phyloP scores from a whole-genome alignment of 2,113 vertebrate genomes.

The Bufo gargarizans region DNA sequence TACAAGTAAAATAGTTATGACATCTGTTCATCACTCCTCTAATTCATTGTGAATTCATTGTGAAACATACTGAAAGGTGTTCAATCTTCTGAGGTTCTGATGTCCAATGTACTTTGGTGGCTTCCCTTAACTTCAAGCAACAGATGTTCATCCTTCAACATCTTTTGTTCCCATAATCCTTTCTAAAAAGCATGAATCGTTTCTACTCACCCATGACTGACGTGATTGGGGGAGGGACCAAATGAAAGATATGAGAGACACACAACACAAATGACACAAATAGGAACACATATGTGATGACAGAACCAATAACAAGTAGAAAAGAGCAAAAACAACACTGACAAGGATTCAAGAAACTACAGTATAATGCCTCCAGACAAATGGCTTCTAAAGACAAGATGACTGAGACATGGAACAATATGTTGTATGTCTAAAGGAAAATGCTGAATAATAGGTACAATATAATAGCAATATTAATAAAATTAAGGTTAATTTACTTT shows the following conservation, averaged over 20 bases:
- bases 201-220: constrained; percentile 33
- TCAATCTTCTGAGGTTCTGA: not conserved
- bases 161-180: constrained; percentile 46
- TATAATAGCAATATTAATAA: not conserved
- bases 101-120: not conserved
- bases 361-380: not conserved
- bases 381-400: not conserved
- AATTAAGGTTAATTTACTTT: not conserved
- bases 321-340: constrained; percentile 31
- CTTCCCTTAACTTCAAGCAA: not conserved
- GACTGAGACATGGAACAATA: not conserved
- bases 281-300: constrained; percentile 12
- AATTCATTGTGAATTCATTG: not conserved
- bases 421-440: not conserved
- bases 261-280: constrained; percentile 36
- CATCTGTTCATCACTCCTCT: not conserved
- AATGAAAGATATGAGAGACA: constrained; percentile 32
- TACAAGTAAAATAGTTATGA: not conserved
- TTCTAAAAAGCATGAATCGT: constrained; percentile 35
- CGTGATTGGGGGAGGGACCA: constrained; percentile 9
- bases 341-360: not conserved
- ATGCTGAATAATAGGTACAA: not conserved
- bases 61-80: not conserved
- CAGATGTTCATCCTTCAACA: constrained; percentile 46
- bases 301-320: not conserved